Conservation (phyloP, 2,888 invertebrate species). For the Drosophila yooni region DNA sequence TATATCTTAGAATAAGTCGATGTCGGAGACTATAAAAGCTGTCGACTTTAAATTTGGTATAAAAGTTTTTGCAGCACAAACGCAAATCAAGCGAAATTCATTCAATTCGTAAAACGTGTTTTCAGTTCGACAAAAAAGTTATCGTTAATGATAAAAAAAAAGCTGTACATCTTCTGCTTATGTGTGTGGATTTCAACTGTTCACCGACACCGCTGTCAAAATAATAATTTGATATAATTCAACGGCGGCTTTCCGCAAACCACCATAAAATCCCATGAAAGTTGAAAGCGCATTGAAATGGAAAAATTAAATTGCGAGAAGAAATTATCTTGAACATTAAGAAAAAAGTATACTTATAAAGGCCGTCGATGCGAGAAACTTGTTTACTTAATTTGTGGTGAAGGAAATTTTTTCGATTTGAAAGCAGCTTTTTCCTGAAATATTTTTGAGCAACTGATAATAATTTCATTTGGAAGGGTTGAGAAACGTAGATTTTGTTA, state of each 20-base stretch:
- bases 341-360: neutral
- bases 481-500: neutral
- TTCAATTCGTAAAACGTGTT: neutral
- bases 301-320: neutral
- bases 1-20: neutral
- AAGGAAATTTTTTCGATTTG: neutral
- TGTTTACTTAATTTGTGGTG: neutral
- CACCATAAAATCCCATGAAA: neutral
- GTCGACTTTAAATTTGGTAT: neutral
- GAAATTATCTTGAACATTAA: neutral
- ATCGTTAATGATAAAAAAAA: neutral
- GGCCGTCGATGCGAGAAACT: neutral
- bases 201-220: neutral
- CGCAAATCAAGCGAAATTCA: neutral
- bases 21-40: neutral
- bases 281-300: neutral
- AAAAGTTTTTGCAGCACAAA: neutral
- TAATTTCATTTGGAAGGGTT: neutral
- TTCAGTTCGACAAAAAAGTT: neutral
- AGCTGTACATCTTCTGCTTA: neutral
- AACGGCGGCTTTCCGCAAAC: neutral
- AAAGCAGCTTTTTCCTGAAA: neutral
- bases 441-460: neutral
- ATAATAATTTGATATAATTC: neutral
- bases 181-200: neutral